Evolutionary conservation across 2,113 vertebrate species (phyloP).

Genomic region (Hemichromis elongatus): DNA sequence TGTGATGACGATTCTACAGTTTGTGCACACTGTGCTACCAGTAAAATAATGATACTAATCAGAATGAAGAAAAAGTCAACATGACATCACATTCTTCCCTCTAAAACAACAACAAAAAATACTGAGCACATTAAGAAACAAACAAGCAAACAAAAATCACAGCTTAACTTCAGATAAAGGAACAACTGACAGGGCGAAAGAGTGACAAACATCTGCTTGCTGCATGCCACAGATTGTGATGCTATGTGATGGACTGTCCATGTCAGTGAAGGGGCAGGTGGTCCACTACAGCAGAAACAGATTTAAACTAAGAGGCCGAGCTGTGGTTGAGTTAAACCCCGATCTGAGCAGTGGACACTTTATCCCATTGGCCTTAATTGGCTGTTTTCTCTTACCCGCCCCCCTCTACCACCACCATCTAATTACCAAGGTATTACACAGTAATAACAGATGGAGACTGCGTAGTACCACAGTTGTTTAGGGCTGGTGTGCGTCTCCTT

Average conservation of each 20-base stretch:
- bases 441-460: background rate
- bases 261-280: constrained; percentile 11
- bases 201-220: background rate
- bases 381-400: constrained; percentile 5
- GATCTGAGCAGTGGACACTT: constrained; percentile 36
- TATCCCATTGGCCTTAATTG: constrained; percentile 42
- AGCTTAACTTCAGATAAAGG: background rate
- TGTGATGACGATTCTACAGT: background rate
- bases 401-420: background rate
- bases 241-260: constrained; percentile 18
- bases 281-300: background rate
- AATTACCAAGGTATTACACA: constrained; percentile 29
- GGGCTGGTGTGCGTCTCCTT: background rate
- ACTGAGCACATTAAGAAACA: background rate
- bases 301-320: background rate
- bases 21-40: background rate
- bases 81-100: background rate
- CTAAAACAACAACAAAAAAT: background rate
- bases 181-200: background rate
- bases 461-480: constrained; percentile 9
- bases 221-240: background rate
- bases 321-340: background rate
- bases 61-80: background rate
- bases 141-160: background rate
- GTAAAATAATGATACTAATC: background rate